Base-by-base conservation (phyloP, 1,140 invertebrate genomes). In the Lasioglossum albipes region DNA sequence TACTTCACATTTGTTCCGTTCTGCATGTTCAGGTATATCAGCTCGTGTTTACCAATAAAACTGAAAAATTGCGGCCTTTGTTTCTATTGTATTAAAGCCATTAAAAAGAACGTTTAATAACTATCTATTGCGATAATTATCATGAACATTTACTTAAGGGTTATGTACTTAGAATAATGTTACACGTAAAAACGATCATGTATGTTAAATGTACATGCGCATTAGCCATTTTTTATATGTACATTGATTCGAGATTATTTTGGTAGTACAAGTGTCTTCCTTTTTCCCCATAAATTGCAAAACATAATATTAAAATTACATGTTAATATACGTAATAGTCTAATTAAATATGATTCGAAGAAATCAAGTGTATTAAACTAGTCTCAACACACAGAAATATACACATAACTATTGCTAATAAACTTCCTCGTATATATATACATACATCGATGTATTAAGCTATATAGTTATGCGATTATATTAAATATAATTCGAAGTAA, bases 101-200 rank as follows among this genome's bases (percentile, higher is more conserved):
- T 65, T 13, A n/a, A 54, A 45, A 49, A 41, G 31, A 73, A 79
- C 75, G 75, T 82, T 79, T 85, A 65, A 66, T n/a, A 27, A 72
- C 45, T n/a, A n/a, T 65, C 18, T 52, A 49, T 76, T 77, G 78
- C 59, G 31, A 61, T 59, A 73, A 61, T 59, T n/a, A 59, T 59
- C 20, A 59, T 59, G 20, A 59, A 59, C 57, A 59, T 67, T 83
- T 70, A 84, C 73, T 85, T 84, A 85, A 70, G 31, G 75, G 22
- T 84, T 84, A 68, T 82, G 84, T 86, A 82, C 82, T 81, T 85
- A 82, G n/a, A 36, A 54, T 79, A 74, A 79, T n/a, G 42, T 81
- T 72, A 64, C 49, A 67, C 66, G 27, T 73, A 75, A 71, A 59
- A 59, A 65, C 57, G 59, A 79, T 54, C n/a, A 67, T 45, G 67